Percentiles rank a stretch among this genome's conserved stretches.
Conservation (phyloP, 2,113 vertebrate genomes). For the Thryonomys swinderianus region DNA sequence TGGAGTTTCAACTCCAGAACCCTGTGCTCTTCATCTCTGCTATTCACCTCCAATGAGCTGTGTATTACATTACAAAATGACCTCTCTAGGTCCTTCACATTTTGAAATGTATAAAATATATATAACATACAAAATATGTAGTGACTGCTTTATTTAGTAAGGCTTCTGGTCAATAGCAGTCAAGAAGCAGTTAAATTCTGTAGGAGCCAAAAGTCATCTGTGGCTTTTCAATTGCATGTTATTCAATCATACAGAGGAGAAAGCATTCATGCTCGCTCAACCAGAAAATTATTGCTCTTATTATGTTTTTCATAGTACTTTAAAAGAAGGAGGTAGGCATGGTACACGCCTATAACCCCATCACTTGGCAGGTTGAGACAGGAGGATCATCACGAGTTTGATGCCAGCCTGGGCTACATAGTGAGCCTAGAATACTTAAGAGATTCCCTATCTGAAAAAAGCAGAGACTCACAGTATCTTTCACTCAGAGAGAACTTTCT, state of each 20-base stretch:
- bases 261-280: not conserved
- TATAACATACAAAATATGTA: not conserved
- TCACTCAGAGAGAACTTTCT: not conserved
- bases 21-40: not conserved
- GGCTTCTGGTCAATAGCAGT: not conserved
- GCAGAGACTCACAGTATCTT: not conserved
- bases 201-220: not conserved
- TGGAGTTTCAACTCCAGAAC: not conserved
- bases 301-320: not conserved
- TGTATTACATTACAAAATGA: not conserved
- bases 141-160: not conserved
- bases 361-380: not conserved
- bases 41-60: not conserved
- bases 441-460: not conserved
- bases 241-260: not conserved
- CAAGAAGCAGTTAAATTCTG: not conserved
- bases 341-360: not conserved
- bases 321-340: not conserved
- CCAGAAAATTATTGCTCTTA: not conserved
- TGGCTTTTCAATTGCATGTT: not conserved
- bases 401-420: not conserved
- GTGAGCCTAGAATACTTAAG: not conserved
- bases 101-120: not conserved
- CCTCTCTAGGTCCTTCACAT: not conserved
- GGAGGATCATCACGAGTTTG: not conserved